Evolutionary conservation across 2,888 invertebrate genomes (phyloP).

Genomic region (Thecophora atra): DNA sequence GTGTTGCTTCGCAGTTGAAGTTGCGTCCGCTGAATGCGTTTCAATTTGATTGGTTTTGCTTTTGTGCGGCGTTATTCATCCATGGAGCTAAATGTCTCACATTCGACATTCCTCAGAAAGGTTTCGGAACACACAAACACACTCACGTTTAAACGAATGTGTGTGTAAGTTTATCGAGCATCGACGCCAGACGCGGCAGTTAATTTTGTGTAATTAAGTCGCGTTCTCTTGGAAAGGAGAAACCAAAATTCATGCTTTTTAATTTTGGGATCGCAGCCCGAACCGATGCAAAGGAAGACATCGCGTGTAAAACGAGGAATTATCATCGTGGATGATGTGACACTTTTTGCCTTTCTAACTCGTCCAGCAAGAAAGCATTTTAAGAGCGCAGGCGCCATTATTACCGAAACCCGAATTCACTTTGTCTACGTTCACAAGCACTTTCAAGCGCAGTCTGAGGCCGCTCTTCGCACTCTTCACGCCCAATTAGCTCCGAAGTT

Average conservation of each 20-base stretch:
- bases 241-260: background rate
- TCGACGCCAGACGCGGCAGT: background rate
- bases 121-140: background rate
- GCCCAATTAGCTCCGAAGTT: constrained; percentile 35
- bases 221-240: background rate
- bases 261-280: background rate
- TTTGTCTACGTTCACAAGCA: constrained; percentile 23
- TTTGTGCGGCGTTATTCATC: too few relatives aligned
- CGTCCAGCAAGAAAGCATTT: constrained; percentile 15
- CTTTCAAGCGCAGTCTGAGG: constrained; percentile 37
- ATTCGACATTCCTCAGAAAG: constrained; percentile 13
- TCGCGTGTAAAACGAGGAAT: constrained; percentile 22
- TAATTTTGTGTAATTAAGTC: background rate
- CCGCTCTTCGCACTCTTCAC: constrained; percentile 9
- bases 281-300: background rate
- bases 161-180: background rate
- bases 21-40: constrained; percentile 34
- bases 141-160: background rate
- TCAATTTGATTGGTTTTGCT: background rate
- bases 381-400: constrained; percentile 17
- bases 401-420: constrained; percentile 28
- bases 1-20: constrained; percentile 64
- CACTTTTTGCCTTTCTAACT: constrained; percentile 55
- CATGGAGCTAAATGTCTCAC: constrained; percentile 10
- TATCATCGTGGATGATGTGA: constrained; percentile 63